phyloP scores from a whole-genome alignment of 2,113 vertebrate genomes.

The Pygathrix nemaeus region DNA sequence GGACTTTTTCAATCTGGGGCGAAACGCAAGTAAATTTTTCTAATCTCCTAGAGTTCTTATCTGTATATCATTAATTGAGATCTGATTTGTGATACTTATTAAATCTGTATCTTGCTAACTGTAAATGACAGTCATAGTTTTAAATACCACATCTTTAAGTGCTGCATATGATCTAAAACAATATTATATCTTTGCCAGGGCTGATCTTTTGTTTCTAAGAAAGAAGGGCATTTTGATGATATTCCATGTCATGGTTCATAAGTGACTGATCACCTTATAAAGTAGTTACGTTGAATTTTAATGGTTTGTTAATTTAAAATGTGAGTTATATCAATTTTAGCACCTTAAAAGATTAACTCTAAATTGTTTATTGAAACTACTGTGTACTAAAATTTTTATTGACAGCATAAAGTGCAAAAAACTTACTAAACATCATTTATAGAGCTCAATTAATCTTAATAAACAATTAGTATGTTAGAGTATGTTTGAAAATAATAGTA shows the following conservation, averaged over 20 bases:
- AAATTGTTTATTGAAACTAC: neutral
- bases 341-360: neutral
- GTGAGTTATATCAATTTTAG: neutral
- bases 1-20: neutral
- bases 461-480: neutral
- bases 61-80: neutral
- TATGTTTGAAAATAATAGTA: neutral
- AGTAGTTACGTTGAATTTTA: neutral
- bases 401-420: constrained; percentile 28
- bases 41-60: neutral
- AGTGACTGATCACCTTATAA: neutral
- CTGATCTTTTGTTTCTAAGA: neutral
- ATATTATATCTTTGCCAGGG: neutral
- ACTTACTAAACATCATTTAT: neutral
- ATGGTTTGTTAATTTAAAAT: neutral
- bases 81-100: neutral
- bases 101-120: neutral
- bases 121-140: neutral
- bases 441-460: neutral
- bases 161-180: neutral
- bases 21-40: neutral
- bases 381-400: neutral
- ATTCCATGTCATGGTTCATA: neutral
- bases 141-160: neutral
- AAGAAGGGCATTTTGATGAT: neutral